Evolutionary conservation across 1,140 invertebrate species (phyloP), one percentile per base, ranked within the genome.

Genomic region (Saccostrea glomerata): DNA sequence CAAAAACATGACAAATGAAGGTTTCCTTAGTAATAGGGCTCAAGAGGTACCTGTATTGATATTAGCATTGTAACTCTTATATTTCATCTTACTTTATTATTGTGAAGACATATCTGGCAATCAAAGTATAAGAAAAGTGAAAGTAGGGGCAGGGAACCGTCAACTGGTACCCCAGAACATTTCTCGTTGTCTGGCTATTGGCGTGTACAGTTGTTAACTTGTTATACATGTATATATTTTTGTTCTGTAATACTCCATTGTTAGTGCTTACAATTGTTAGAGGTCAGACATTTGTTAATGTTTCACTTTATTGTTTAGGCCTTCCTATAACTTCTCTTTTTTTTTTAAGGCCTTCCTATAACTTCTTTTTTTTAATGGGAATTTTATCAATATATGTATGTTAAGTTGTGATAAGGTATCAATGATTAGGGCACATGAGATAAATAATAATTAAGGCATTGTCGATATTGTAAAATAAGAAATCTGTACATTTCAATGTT

Each of bases 251-350:
- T 77, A 77, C 70, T 77, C 70, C 15, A 25, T 77, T 77, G 70
- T 77, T 77, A 77, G 70, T 77, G 70, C 70, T 77, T 77, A 77
- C 70, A 77, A 77, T 77, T 77, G 70, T 77, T 77, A 77, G 70
- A 77, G 30, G 70, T 15, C 70, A 30, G 70, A 77, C 70, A 77
- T 77, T 77, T 77, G 70, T 77, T 77, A 36, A 77, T 25, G 70
- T 25, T 25, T 36, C 70, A 77, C 70, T 77, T 77, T 77, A 13
- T 30, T 30, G 25, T 77, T 30, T 77, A 77, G 70, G 70, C 70
- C 30, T 77, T 77, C 13, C 70, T 77, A 77, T 63, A 20, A 30
- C 25, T 77, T 25, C 30, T 30, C 36, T 77, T 77, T 30, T 77
- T n/a, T n/a, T n/a, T n/a, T n/a, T n/a, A n/a, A 77, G 70, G 70